Percentiles rank a stretch among this genome's conserved stretches.
These are phyloP conservation scores for Tridacna gigas DNA, from an alignment of 2,888 invertebrate genomes.

Conservation along the genomic window DNA sequence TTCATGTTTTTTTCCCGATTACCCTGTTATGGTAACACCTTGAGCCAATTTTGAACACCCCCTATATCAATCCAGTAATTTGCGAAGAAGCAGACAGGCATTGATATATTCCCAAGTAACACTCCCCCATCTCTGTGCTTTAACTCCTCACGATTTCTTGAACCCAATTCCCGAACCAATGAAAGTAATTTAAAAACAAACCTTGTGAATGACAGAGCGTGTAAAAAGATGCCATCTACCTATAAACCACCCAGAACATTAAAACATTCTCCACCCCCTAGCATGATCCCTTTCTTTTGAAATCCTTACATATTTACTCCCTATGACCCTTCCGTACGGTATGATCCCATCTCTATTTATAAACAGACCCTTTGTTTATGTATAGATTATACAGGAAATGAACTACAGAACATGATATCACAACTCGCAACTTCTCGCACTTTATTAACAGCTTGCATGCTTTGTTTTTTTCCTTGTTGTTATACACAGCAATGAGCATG, in stretches of 20 bases:
- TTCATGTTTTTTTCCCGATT: no score
- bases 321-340: neutral
- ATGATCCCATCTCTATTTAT: neutral
- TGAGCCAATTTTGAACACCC: no score
- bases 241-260: neutral
- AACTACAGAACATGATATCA: slow-evolving; percentile 1
- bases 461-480: neutral
- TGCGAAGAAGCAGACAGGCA: no score
- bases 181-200: neutral
- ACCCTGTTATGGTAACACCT: no score
- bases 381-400: neutral
- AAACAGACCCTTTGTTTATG: neutral
- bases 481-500: no score
- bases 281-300: slow-evolving; percentile 16
- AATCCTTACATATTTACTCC: neutral
- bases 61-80: no score
- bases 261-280: neutral
- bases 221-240: slow-evolving; percentile 24
- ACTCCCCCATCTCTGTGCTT: no score
- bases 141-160: neutral
- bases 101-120: no score
- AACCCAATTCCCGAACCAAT: neutral
- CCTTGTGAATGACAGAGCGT: neutral
- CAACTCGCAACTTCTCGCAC: neutral
- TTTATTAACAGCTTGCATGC: neutral